Conservation (phyloP, 1,140 invertebrate species). For the Lethocerus indicus region DNA sequence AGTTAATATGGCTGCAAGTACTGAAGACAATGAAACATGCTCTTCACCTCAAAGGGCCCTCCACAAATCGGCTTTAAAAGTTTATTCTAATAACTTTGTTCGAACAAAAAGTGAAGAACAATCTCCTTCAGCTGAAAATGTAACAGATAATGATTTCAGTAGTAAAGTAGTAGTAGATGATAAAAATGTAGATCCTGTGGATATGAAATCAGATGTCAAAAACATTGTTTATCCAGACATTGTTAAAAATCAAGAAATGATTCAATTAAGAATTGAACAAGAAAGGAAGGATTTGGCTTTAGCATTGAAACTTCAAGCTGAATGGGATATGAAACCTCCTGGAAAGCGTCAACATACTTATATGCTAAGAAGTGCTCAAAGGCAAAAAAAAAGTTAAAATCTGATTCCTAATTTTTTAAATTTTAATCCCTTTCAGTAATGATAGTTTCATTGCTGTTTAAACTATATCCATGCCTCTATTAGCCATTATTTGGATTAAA, state of each 20-base stretch:
- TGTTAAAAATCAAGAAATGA: constrained; percentile 4
- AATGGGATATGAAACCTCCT: constrained; percentile 2
- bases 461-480: too few species aligned
- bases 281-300: constrained; percentile 5
- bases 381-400: neutral
- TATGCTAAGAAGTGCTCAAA: constrained; percentile 4
- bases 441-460: too few species aligned
- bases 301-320: constrained; percentile 4
- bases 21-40: neutral
- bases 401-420: too few species aligned
- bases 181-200: neutral
- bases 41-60: neutral
- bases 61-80: constrained; percentile 8
- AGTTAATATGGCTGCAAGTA: neutral
- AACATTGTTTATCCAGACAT: neutral
- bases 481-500: too few species aligned
- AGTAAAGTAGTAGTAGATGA: neutral
- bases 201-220: constrained; percentile 1
- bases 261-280: constrained; percentile 24
- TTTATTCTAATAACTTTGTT: constrained; percentile 8
- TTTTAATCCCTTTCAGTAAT: too few species aligned
- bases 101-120: too few species aligned
- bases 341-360: constrained; percentile 4
- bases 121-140: neutral
- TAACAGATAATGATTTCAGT: neutral